Evolutionary conservation across 2,888 invertebrate species (phyloP), one percentile per base, ranked within the genome.

Genomic region (Perizoma flavofasciatum): DNA sequence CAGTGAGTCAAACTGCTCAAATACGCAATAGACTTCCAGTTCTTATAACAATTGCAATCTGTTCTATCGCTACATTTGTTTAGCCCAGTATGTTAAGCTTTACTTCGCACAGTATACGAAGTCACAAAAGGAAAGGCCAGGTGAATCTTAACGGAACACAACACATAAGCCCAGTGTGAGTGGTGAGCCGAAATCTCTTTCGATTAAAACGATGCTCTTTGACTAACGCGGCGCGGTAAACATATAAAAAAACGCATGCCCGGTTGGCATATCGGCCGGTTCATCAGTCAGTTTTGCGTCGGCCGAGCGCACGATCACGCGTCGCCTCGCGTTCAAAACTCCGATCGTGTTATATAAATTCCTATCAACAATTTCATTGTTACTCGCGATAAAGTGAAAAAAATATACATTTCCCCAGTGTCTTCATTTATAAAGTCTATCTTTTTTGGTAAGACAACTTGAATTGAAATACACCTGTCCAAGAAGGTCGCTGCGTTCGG

Each of bases 291-390:
- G 89, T 89, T 75, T 70, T 69, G 76, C 78, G 75, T 76, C 68
- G 74, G 61, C 70, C 70, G 78, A 73, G 82, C 81, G 78, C 78
- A 74, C 64, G 77, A 70, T 70, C 67, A 81, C 85, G 84, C 77
- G 62, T 67, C 71, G 68, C 71, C 73, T 65, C 66, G 62, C 66
- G 69, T 59, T 48, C 57, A 7, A 67, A 64, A 68, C 64, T 63
- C 66, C 71, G 70, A 66, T 70, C 66, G 78, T 78, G 83, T 84
- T 85, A 82, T 70, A 82, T 82, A 83, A 84, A 82, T 77, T 72
- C 69, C 68, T 71, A 71, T 74, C 71, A 66, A 65, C 63, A 69
- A 61, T 72, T 69, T 65, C 57, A 64, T 63, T 66, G 66, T 63
- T 58, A 61, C 47, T 62, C 59, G 52, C 44, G 57, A 65, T 61